Evolutionary conservation across 2,113 vertebrate genomes (phyloP).

Genomic region (Calyptomena viridis): DNA sequence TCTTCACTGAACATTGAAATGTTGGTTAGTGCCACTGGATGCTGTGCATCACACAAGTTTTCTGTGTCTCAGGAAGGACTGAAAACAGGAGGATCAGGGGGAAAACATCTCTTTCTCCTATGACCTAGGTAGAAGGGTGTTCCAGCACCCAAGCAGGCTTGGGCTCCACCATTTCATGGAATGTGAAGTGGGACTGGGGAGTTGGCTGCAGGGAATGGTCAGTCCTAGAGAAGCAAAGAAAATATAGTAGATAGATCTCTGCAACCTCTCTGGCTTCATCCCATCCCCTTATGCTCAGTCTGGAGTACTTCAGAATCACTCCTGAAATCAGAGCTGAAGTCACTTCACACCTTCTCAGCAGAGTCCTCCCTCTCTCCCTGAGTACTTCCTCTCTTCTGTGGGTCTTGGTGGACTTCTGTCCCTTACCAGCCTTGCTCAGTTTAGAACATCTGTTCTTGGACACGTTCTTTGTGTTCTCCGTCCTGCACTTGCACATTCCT

Average conservation of each 20-base stretch:
- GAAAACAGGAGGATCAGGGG: neutral
- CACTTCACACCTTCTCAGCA: neutral
- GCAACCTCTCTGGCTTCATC: neutral
- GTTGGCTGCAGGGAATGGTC: neutral
- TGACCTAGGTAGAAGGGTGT: neutral
- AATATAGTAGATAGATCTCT: fast-evolving
- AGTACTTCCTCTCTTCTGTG: neutral
- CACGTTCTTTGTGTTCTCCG: fast-evolving
- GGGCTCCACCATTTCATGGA: neutral
- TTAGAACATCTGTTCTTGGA: fast-evolving
- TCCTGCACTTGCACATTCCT: fast-evolving
- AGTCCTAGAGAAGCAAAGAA: neutral
- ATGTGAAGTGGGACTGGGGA: neutral
- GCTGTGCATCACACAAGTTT: neutral
- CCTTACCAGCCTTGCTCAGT: neutral
- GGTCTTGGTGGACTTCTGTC: neutral
- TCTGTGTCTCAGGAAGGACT: neutral
- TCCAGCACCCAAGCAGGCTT: neutral
- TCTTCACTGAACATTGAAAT: neutral
- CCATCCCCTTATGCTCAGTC: neutral
- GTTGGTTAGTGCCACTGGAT: neutral
- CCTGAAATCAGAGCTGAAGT: neutral
- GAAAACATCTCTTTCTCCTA: neutral
- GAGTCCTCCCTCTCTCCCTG: neutral
- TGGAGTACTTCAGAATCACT: neutral